A percentile compares a stretch with the other conserved stretches of the same genome.
Conservation (phyloP, 2,888 invertebrate species). For the Cataglyphis albicans region DNA sequence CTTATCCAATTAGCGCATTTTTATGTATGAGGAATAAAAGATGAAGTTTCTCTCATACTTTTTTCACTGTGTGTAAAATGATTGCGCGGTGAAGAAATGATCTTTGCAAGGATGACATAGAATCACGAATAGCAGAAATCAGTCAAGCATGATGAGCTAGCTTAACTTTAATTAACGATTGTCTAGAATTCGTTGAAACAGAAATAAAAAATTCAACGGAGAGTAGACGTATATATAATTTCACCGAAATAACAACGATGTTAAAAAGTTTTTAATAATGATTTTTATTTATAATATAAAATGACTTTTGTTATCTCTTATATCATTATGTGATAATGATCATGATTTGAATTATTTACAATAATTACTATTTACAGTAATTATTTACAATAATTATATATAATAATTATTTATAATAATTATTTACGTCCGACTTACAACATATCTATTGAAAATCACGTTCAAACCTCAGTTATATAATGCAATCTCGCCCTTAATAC, state of each 20-base stretch:
- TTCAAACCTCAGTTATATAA: constrained; percentile 22
- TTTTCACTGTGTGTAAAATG: background rate
- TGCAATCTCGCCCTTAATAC: constrained; percentile 13
- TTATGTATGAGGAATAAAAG: background rate
- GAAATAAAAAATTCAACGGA: background rate
- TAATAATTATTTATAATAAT: background rate
- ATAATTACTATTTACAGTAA: too few species aligned
- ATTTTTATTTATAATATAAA: constrained; percentile 19
- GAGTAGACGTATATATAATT: background rate
- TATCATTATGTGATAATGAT: background rate
- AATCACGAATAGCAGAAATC: background rate
- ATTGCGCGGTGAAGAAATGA: background rate
- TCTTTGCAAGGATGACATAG: constrained; percentile 20
- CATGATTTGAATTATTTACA: background rate
- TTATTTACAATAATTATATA: too few species aligned
- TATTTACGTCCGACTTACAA: background rate
- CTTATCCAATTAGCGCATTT: background rate
- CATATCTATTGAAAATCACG: background rate
- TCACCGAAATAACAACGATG: background rate
- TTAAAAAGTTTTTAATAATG: constrained; percentile 10
- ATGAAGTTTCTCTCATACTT: constrained; percentile 10
- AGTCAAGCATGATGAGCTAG: constrained; percentile 5
- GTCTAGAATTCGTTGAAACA: constrained; percentile 28
- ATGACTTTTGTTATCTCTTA: background rate
- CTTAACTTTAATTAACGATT: constrained; percentile 37